phyloP scores from a whole-genome alignment of 2,797 vertebrate genomes.

The Girardinus metallicus region DNA sequence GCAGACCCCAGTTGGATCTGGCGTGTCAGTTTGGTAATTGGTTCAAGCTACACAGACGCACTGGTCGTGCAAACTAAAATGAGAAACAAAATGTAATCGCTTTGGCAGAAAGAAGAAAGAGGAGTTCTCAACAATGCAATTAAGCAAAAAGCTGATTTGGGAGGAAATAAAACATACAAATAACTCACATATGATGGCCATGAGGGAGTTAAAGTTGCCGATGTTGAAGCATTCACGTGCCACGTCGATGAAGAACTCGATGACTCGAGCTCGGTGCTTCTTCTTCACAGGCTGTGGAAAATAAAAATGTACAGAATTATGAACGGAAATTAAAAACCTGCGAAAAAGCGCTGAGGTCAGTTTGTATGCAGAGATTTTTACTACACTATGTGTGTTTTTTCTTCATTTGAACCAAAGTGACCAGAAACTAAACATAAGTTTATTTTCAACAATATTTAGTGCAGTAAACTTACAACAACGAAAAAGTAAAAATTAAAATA shows the following conservation, averaged over 20 bases:
- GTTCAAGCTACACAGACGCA: neutral
- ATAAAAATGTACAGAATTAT: neutral
- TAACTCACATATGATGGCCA: constrained; percentile 95
- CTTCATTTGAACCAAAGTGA: neutral
- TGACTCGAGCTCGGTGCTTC: constrained; percentile 90
- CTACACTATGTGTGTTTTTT: neutral
- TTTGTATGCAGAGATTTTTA: neutral
- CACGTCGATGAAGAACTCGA: constrained; percentile 95
- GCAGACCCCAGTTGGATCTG: neutral
- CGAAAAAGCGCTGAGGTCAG: neutral
- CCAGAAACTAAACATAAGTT: neutral
- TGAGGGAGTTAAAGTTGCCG: constrained; percentile 96
- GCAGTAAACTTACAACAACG: neutral
- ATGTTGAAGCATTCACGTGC: constrained; percentile 96
- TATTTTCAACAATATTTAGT: neutral
- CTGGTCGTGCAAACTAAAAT: neutral
- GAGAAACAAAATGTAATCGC: neutral
- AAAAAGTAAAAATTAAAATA: neutral
- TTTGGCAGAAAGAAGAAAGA: neutral
- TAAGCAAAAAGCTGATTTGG: neutral
- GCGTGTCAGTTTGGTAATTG: neutral
- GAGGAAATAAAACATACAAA: neutral
- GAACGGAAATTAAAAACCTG: neutral
- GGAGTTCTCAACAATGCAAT: neutral
- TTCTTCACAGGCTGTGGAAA: constrained; percentile 89